phyloP scores from a whole-genome alignment of 2,113 vertebrate species.

The Recurvirostra avosetta region DNA sequence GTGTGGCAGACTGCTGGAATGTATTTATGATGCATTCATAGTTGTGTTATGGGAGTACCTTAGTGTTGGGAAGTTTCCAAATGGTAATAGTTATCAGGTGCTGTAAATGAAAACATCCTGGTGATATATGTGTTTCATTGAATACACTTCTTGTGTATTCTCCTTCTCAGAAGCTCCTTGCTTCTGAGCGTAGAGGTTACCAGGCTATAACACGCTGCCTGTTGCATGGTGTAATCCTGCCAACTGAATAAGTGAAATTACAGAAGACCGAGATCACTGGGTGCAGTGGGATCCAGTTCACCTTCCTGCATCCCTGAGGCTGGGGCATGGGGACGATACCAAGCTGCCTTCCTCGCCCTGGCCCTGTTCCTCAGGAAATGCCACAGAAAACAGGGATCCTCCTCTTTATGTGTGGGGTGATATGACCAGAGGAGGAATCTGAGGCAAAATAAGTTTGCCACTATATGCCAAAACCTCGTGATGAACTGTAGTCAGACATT shows the following conservation, averaged over 20 bases:
- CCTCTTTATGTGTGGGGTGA: fast-evolving
- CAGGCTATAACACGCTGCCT: not conserved
- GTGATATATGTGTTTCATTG: not conserved
- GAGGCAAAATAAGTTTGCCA: not conserved
- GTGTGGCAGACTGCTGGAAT: not conserved
- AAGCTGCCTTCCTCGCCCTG: not conserved
- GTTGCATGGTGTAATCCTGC: not conserved
- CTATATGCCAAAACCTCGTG: not conserved
- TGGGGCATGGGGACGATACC: fast-evolving
- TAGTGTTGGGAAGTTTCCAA: not conserved
- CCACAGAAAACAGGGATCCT: not conserved
- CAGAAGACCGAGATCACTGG: not conserved
- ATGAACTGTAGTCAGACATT: not conserved
- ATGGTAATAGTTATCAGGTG: not conserved
- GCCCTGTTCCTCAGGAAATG: not conserved
- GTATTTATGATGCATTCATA: not conserved
- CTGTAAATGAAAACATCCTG: not conserved
- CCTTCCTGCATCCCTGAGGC: not conserved
- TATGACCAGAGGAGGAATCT: not conserved
- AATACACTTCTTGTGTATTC: no score
- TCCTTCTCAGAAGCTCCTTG: no score
- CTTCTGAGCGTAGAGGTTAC: not conserved
- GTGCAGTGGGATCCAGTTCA: not conserved
- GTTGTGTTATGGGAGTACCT: fast-evolving
- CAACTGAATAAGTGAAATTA: not conserved